These are phyloP conservation scores for Vannuccia rotundouncinata DNA, from an alignment of 2,888 invertebrate species.

Conservation along the genomic window DNA sequence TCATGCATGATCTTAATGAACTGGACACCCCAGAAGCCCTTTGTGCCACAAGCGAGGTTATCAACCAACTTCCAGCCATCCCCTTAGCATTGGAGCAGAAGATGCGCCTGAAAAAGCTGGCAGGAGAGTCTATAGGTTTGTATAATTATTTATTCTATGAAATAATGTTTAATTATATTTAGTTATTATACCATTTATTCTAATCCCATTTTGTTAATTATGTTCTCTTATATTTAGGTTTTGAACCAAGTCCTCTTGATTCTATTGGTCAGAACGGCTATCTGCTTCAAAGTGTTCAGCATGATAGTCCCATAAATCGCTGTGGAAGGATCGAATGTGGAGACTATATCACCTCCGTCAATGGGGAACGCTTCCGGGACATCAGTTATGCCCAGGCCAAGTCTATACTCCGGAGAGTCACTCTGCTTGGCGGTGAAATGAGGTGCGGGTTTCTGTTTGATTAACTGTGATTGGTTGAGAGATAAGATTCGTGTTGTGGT, in stretches of 20 bases:
- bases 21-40: neutral
- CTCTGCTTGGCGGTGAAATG: neutral
- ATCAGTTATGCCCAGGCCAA: neutral
- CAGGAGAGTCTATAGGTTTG: constrained; percentile 7
- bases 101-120: constrained; percentile 7
- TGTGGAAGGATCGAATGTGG: neutral
- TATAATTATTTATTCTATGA: too few relatives aligned
- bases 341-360: neutral
- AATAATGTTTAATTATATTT: too few relatives aligned
- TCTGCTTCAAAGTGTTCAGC: neutral
- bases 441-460: too few relatives aligned
- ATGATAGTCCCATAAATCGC: neutral
- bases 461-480: too few relatives aligned
- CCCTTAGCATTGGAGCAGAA: constrained; percentile 28
- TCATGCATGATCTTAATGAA: neutral
- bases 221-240: neutral
- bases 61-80: constrained; percentile 13
- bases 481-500: too few relatives aligned
- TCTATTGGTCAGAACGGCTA: neutral
- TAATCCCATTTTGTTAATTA: too few relatives aligned
- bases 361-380: neutral
- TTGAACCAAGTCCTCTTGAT: neutral
- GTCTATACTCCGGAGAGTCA: neutral
- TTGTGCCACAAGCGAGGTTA: neutral
- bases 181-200: too few relatives aligned